Evolutionary conservation across 2,113 vertebrate species (phyloP).

Genomic region (Plectropomus leopardus): DNA sequence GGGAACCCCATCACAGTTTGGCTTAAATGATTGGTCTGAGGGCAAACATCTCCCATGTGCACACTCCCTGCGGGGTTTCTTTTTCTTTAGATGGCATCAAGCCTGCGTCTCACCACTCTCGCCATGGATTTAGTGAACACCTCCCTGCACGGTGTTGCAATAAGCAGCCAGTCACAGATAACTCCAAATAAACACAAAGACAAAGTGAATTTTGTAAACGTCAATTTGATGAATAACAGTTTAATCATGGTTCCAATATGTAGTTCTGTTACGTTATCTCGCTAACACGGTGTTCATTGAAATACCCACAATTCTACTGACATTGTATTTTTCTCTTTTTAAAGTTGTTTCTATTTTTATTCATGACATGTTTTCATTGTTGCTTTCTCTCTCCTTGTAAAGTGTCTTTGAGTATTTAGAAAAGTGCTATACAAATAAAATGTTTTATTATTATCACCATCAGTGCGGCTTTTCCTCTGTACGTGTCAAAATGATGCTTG

Average conservation of each 20-base stretch:
- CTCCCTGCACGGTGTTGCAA: conserved; percentile 41
- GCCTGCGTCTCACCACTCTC: conserved; percentile 9
- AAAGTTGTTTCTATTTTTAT: conserved; percentile 83
- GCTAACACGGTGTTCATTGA: conserved; percentile 76
- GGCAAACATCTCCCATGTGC: no score
- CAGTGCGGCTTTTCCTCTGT: conserved; percentile 35
- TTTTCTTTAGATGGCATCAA: conserved; percentile 12
- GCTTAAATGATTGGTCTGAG: no score
- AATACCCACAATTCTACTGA: conserved; percentile 78
- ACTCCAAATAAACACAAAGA: neutral
- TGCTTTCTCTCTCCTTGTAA: conserved; percentile 82
- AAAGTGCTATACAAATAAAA: conserved; percentile 86
- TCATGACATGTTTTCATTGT: conserved; percentile 79
- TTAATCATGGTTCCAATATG: conserved; percentile 46
- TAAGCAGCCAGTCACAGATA: conserved; percentile 46
- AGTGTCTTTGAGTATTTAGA: conserved; percentile 86
- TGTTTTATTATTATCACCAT: conserved; percentile 84
- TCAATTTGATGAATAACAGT: conserved; percentile 44
- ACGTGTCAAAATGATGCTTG: neutral
- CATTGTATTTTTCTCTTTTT: conserved; percentile 78
- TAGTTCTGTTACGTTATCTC: conserved; percentile 69
- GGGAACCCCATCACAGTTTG: no score
- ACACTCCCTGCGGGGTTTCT: conserved; percentile 21
- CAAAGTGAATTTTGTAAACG: conserved; percentile 14
- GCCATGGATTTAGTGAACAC: conserved; percentile 36